These are phyloP conservation scores for Cinclus mexicanus DNA, from an alignment of 2,113 vertebrate species.

Conservation along the genomic window DNA sequence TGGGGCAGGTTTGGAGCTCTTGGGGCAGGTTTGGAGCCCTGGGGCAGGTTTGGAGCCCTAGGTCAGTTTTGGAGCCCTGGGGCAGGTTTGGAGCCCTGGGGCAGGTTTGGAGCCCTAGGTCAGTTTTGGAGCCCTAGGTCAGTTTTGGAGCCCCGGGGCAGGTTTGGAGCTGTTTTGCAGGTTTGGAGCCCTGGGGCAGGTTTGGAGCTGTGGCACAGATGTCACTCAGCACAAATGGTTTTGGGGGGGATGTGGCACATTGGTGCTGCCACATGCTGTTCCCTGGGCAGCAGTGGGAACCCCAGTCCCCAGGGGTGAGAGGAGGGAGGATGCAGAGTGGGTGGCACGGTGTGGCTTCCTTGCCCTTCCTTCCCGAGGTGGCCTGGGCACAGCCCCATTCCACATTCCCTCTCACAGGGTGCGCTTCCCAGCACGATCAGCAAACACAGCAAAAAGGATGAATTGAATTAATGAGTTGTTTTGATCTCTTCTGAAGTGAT, in stretches of 20 bases:
- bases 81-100: not conserved
- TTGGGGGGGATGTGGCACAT: not conserved
- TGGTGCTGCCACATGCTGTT: not conserved
- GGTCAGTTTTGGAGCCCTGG: accelerated
- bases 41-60: not conserved
- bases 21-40: not conserved
- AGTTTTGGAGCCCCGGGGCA: not conserved
- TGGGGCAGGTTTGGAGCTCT: not conserved
- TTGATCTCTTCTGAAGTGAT: not conserved
- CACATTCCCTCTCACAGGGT: not conserved
- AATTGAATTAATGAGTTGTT: not conserved
- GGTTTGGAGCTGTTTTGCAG: not conserved
- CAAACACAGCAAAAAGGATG: not conserved
- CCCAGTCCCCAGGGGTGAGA: accelerated
- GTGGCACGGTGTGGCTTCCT: not conserved
- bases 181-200: not conserved
- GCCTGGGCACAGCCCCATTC: not conserved
- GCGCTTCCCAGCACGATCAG: not conserved
- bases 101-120: not conserved
- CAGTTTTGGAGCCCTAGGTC: not conserved
- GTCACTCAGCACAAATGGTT: not conserved
- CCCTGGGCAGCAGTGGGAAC: not conserved
- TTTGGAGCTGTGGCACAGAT: not conserved
- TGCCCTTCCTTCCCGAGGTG: accelerated
- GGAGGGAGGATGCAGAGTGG: not conserved